Evolutionary conservation across 1,140 invertebrate species (phyloP).

Genomic region (Camponotus vicinus): DNA sequence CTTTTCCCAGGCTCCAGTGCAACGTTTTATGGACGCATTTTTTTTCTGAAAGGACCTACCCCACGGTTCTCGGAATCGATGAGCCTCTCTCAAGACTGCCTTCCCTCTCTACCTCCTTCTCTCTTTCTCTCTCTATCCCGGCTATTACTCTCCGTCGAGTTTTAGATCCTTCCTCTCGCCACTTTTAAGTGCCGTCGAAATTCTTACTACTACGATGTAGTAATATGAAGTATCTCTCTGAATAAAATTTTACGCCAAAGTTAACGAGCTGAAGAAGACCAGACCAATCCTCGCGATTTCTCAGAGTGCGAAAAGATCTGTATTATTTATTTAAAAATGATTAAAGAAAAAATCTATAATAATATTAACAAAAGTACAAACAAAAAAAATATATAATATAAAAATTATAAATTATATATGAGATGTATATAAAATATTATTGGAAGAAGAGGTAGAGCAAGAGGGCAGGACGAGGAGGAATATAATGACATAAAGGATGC

Average conservation of each 20-base stretch:
- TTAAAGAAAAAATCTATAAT: not conserved
- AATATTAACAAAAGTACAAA: not conserved
- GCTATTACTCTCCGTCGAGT: not conserved
- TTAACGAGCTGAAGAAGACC: slow-evolving; percentile 7
- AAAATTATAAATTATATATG: not conserved
- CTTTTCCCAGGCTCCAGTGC: slow-evolving; percentile 72
- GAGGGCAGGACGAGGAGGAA: not conserved
- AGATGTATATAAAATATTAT: not conserved
- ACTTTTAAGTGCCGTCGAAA: slow-evolving; percentile 28
- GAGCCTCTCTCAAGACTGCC: slow-evolving; percentile 60
- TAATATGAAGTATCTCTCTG: slow-evolving; percentile 38
- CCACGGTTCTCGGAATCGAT: slow-evolving; percentile 80
- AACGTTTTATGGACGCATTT: slow-evolving; percentile 75
- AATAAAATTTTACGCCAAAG: slow-evolving; percentile 41
- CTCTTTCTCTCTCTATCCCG: not conserved
- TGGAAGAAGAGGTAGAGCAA: not conserved
- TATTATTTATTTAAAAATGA: not conserved
- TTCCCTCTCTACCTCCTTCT: slow-evolving; percentile 15
- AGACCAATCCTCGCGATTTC: not conserved
- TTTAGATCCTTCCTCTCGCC: slow-evolving; percentile 24
- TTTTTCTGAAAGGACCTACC: slow-evolving; percentile 80
- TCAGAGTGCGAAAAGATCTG: not conserved
- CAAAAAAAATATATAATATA: not conserved
- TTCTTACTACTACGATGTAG: slow-evolving; percentile 22
- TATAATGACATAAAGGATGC: slow-evolving; percentile 1